These are phyloP conservation scores for Balaeniceps rex DNA, from an alignment of 2,113 vertebrate species.

Conservation along the genomic window DNA sequence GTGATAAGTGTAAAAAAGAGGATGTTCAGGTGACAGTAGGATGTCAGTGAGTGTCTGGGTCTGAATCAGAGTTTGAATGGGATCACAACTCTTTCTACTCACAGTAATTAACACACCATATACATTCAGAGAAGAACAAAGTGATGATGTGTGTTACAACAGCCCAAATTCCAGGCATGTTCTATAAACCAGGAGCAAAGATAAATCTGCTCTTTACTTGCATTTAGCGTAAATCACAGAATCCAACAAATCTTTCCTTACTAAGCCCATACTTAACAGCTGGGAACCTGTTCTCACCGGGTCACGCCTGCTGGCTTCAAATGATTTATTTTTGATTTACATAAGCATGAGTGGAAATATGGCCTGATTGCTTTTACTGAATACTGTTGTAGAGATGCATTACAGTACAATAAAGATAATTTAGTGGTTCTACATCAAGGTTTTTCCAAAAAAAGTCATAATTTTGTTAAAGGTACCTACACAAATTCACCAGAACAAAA, in stretches of 20 bases:
- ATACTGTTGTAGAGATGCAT: background rate
- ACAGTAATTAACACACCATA: background rate
- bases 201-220: background rate
- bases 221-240: background rate
- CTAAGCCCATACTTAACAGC: constrained; percentile 5
- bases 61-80: background rate
- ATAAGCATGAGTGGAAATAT: constrained; percentile 23
- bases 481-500: background rate
- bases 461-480: background rate
- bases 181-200: background rate
- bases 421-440: background rate
- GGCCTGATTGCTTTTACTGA: background rate
- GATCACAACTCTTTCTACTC: background rate
- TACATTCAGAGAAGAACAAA: background rate
- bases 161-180: background rate
- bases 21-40: background rate
- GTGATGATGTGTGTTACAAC: background rate
- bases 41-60: background rate
- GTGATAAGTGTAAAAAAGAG: background rate
- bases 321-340: constrained; percentile 41
- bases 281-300: background rate
- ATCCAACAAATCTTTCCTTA: constrained; percentile 17
- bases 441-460: background rate
- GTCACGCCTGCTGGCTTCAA: constrained; percentile 2
- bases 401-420: background rate